These are phyloP conservation scores for Reticulitermes lucifugus DNA, from an alignment of 2,888 invertebrate species.

Conservation along the genomic window DNA sequence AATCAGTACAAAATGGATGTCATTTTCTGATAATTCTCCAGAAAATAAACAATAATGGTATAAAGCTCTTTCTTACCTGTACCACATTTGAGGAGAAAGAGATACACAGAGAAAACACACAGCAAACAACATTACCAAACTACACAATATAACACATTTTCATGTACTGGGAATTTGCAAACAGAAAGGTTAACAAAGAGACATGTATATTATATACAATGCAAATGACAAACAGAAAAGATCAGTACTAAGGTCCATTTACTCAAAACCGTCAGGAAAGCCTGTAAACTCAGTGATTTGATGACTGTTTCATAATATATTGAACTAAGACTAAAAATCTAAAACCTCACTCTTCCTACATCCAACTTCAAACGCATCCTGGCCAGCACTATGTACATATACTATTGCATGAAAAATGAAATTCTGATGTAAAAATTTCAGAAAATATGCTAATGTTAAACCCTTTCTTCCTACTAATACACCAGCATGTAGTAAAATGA, in stretches of 20 bases:
- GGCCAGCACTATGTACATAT: neutral
- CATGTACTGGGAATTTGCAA: constrained; percentile 20
- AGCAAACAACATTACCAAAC: constrained; percentile 34
- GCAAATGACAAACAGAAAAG: neutral
- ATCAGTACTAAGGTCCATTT: neutral
- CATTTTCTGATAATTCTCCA: neutral
- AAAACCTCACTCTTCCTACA: neutral
- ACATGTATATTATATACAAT: neutral
- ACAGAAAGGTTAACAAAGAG: neutral
- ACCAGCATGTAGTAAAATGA: too few relatives aligned
- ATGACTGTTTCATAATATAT: neutral
- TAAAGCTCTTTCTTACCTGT: constrained; percentile 24
- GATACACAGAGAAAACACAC: constrained; percentile 20
- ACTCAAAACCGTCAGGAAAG: neutral
- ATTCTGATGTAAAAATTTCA: too few relatives aligned
- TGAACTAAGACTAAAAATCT: neutral
- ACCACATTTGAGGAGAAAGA: constrained; percentile 2
- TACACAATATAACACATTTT: constrained; percentile 26
- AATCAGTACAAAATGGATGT: neutral
- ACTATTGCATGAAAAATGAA: too few relatives aligned
- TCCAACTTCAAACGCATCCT: neutral
- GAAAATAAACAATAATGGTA: neutral
- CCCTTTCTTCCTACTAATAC: too few relatives aligned
- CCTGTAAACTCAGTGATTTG: neutral
- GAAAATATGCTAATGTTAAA: too few relatives aligned